Conservation (phyloP, 2,888 invertebrate species). For the Ormia ochracea region DNA sequence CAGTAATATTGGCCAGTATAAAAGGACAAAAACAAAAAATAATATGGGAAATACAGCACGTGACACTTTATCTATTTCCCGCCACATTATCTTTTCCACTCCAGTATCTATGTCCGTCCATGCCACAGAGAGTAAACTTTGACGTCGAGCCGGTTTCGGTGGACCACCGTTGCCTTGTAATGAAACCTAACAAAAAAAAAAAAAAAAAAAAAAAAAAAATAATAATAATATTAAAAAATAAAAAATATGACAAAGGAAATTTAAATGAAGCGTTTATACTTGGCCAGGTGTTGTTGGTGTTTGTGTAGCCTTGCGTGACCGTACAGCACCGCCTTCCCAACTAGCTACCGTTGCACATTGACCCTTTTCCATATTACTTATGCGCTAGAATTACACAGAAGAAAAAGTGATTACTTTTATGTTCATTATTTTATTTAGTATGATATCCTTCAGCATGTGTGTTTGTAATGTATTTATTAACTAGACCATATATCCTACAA, state of each 20-base stretch:
- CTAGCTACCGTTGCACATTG: conserved; percentile 82
- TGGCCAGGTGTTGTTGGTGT: conserved; percentile 77
- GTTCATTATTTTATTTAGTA: neutral
- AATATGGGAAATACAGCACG: conserved; percentile 86
- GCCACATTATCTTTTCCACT: conserved; percentile 85
- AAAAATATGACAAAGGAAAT: too few species aligned
- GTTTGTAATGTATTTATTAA: neutral
- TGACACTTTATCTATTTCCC: conserved; percentile 87
- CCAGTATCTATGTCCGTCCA: conserved; percentile 83
- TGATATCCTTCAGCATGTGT: neutral
- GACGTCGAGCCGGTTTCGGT: conserved; percentile 75
- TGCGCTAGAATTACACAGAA: conserved; percentile 75
- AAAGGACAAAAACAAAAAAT: conserved; percentile 85
- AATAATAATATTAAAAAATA: too few species aligned
- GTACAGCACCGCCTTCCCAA: conserved; percentile 81
- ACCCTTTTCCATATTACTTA: conserved; percentile 82
- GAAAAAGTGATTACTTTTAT: neutral
- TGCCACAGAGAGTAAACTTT: conserved; percentile 79
- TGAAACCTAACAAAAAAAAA: conserved; percentile 68
- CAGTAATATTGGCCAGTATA: conserved; percentile 88
- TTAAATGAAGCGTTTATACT: conserved; percentile 66
- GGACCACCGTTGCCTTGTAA: conserved; percentile 77
- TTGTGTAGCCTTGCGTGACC: conserved; percentile 80
- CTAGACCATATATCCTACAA: too few species aligned
- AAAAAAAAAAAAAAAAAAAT: neutral